phyloP scores from a whole-genome alignment of 37 sponge, comb jelly and placozoan species.

The Theonella swinhoei region DNA sequence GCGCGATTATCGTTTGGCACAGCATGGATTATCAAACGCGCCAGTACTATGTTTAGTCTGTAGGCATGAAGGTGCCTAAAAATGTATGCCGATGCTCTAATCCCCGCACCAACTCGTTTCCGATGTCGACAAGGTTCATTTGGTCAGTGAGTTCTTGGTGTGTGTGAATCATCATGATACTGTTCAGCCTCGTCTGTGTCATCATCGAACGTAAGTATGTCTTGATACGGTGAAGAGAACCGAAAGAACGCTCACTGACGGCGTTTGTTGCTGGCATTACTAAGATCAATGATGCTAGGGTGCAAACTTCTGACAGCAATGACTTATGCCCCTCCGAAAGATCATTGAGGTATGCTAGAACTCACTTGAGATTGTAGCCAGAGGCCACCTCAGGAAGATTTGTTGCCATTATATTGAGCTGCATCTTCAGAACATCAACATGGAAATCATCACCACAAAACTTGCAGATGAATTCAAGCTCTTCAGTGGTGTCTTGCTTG shows the following conservation, averaged over 20 bases:
- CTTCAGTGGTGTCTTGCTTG: slow-evolving; percentile 22
- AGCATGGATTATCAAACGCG: no score
- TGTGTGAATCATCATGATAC: slow-evolving; percentile 38
- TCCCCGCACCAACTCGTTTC: slow-evolving; percentile 54
- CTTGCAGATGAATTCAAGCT: slow-evolving; percentile 5
- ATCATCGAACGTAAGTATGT: slow-evolving; percentile 62
- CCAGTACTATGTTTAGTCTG: no score
- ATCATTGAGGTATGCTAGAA: not conserved
- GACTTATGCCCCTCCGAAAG: not conserved
- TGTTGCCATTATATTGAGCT: slow-evolving; percentile 21
- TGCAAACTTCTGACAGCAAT: not conserved
- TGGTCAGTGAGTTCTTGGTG: slow-evolving; percentile 47
- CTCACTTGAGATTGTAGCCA: not conserved
- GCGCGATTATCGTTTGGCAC: no score
- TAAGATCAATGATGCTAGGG: not conserved
- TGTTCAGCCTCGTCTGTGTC: slow-evolving; percentile 58
- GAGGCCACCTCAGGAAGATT: slow-evolving; percentile 32
- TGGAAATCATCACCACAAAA: slow-evolving; percentile 24
- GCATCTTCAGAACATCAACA: no score
- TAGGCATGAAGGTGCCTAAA: no score
- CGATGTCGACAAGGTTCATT: slow-evolving; percentile 32
- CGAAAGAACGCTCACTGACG: slow-evolving; percentile 73
- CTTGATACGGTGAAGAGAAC: slow-evolving; percentile 54
- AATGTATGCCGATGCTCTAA: slow-evolving; percentile 31
- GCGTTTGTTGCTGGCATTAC: slow-evolving; percentile 59